Conservation (phyloP, 2,113 vertebrate genomes). For the Ptychochromis oligacanthus region DNA sequence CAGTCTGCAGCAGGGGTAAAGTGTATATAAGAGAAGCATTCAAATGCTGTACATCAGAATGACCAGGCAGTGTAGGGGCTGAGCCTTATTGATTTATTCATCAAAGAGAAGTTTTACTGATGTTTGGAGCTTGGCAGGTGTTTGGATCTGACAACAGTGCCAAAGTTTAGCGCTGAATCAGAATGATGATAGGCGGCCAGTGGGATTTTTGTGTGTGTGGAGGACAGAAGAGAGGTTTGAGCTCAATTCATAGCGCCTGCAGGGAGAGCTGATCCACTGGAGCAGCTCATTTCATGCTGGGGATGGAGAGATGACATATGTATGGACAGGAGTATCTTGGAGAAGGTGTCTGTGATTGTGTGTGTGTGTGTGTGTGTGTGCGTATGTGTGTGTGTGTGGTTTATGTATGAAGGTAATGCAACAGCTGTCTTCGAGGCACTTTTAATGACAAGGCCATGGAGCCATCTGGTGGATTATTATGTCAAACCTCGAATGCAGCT, state of each 20-base stretch:
- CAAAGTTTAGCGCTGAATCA: constrained; percentile 16
- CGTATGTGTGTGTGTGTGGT: neutral
- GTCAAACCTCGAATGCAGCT: neutral
- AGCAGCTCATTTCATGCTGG: neutral
- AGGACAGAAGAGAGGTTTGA: neutral
- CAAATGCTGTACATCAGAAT: constrained; percentile 4
- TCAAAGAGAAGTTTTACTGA: constrained; percentile 18
- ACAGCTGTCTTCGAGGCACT: neutral
- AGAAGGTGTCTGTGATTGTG: neutral
- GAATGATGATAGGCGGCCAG: neutral
- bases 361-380: neutral
- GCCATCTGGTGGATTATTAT: constrained; percentile 6
- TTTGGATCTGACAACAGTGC: constrained; percentile 4
- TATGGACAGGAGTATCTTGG: neutral
- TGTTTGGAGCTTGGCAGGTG: constrained; percentile 5
- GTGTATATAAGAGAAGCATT: neutral
- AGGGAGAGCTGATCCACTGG: neutral
- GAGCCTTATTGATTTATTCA: constrained; percentile 31
- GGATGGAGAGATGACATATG: neutral
- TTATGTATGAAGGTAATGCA: neutral
- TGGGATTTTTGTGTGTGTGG: neutral
- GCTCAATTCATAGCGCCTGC: neutral
- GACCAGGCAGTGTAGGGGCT: neutral
- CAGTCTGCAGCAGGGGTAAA: neutral
- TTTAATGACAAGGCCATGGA: neutral